Conservation (phyloP, 2,888 invertebrate species). For the Nomada lathburiana region DNA sequence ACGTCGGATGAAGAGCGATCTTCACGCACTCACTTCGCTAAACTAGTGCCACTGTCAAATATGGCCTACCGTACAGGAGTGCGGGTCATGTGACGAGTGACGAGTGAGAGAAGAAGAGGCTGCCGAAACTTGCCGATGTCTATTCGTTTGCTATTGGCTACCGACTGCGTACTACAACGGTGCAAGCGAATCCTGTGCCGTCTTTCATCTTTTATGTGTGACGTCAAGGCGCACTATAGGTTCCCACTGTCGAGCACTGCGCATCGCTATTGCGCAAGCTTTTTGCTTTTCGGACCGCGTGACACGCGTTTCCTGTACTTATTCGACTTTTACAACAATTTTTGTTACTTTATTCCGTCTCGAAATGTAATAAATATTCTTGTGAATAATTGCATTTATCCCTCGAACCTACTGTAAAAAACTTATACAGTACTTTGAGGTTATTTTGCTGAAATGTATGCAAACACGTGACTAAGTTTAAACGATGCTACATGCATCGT, state of each 20-base stretch:
- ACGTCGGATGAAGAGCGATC: slow-evolving; percentile 76
- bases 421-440: slow-evolving; percentile 1
- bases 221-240: slow-evolving; percentile 86
- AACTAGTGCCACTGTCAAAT: slow-evolving; percentile 94
- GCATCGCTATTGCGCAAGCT: slow-evolving; percentile 59
- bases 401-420: not conserved
- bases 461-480: slow-evolving; percentile 54
- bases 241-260: slow-evolving; percentile 83
- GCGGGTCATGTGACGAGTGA: slow-evolving; percentile 92
- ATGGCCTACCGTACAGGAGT: slow-evolving; percentile 90
- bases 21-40: slow-evolving; percentile 90
- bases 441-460: slow-evolving; percentile 15
- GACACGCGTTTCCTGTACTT: slow-evolving; percentile 73
- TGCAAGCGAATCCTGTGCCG: slow-evolving; percentile 86
- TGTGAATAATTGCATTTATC: not conserved
- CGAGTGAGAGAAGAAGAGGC: slow-evolving; percentile 80
- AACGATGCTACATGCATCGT: slow-evolving; percentile 11
- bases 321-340: slow-evolving; percentile 29
- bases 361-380: slow-evolving; percentile 17
- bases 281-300: slow-evolving; percentile 71
- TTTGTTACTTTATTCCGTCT: not conserved
- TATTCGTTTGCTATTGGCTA: slow-evolving; percentile 86
- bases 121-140: slow-evolving; percentile 66
- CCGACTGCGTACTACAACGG: slow-evolving; percentile 85
- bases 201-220: slow-evolving; percentile 85